Conservation (phyloP, 2,113 vertebrate species). For the Pimephales promelas region DNA sequence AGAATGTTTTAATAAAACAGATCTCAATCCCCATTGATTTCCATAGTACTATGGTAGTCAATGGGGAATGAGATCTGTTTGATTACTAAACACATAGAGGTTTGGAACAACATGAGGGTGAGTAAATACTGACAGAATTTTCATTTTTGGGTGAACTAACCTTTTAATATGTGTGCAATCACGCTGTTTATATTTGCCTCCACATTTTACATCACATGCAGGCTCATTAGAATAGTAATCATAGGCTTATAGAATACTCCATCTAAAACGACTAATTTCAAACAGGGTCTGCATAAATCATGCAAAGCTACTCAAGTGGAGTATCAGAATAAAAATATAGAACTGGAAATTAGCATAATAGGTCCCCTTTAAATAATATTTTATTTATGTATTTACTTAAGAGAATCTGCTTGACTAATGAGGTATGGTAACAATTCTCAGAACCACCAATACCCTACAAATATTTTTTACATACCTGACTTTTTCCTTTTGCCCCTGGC, state of each 20-base stretch:
- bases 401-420: no score
- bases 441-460: background rate
- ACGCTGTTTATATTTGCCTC: background rate
- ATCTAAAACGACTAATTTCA: background rate
- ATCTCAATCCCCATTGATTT: no score
- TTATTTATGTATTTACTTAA: background rate
- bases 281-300: background rate
- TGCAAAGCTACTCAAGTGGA: background rate
- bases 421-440: no score
- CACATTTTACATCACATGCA: background rate
- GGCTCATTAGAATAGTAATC: background rate
- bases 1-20: no score
- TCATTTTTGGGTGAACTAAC: no score
- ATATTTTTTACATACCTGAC: background rate
- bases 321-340: background rate
- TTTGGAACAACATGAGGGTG: no score
- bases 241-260: background rate
- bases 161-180: background rate
- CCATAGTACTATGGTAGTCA: no score
- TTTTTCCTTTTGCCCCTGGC: background rate
- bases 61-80: no score
- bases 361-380: background rate
- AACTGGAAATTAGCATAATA: background rate
- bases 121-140: no score
- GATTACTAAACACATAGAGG: no score